Conservation (phyloP, 1,140 invertebrate genomes). For the Pantala flavescens region DNA sequence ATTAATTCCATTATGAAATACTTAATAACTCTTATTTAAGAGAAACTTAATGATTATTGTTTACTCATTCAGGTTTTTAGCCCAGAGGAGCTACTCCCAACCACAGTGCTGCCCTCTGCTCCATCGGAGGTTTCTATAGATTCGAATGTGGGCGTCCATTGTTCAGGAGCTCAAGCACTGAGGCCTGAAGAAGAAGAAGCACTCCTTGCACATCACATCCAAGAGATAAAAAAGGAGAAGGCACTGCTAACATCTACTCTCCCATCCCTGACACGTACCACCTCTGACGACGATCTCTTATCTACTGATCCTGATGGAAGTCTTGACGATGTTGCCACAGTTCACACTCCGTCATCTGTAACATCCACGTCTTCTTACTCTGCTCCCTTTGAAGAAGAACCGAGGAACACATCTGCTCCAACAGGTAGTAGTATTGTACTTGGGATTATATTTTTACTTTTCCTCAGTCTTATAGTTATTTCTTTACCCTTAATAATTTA, state of each 20-base stretch:
- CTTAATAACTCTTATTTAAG: not conserved
- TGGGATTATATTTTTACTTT: not conserved
- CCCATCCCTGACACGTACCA: conserved; percentile 62
- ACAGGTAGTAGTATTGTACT: not conserved
- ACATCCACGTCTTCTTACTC: not conserved
- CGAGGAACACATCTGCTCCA: not conserved
- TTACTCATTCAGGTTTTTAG: conserved; percentile 35
- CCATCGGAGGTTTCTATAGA: not conserved
- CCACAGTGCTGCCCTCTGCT: conserved; percentile 23
- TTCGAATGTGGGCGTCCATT: conserved; percentile 26
- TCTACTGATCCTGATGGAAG: conserved; percentile 49
- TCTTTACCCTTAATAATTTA: not conserved
- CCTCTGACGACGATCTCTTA: conserved; percentile 73
- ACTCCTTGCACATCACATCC: conserved; percentile 56
- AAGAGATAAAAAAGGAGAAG: conserved; percentile 70
- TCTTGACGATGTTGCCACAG: conserved; percentile 40
- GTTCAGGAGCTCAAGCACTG: conserved; percentile 25
- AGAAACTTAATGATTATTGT: not conserved
- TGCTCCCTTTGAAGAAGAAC: not conserved
- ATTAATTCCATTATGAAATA: not conserved
- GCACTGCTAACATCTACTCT: conserved; percentile 66
- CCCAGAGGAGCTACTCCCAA: conserved; percentile 46
- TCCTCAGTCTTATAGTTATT: not conserved
- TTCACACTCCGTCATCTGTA: not conserved
- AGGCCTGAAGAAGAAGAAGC: conserved; percentile 52